Evolutionary conservation across 2,797 vertebrate species (phyloP).

Genomic region (Hyperoplus lanceolatus): DNA sequence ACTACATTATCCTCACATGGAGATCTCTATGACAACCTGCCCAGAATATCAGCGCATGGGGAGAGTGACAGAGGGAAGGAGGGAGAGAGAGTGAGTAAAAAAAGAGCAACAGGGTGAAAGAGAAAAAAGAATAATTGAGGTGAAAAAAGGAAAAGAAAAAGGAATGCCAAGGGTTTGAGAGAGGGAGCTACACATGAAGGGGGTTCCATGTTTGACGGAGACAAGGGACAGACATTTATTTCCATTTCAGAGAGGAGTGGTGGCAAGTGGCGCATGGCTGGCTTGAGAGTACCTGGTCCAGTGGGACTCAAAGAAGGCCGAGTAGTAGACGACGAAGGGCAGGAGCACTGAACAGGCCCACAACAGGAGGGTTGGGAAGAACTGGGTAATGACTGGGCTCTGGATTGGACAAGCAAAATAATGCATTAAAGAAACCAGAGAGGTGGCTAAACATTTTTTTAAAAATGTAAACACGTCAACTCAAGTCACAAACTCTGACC

Average conservation of each 20-base stretch:
- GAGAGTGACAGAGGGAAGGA: conserved; percentile 69
- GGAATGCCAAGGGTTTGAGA: conserved; percentile 37
- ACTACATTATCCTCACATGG: conserved; percentile 82
- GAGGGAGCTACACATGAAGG: conserved; percentile 29
- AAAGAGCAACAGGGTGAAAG: conserved; percentile 69
- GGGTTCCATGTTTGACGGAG: conserved; percentile 38
- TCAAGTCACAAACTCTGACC: conserved; percentile 80
- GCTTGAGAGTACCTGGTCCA: conserved; percentile 92
- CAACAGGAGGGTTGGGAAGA: conserved; percentile 94
- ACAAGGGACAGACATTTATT: conserved; percentile 33
- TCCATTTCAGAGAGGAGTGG: conserved; percentile 51
- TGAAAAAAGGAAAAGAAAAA: conserved; percentile 27
- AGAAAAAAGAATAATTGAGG: conserved; percentile 47
- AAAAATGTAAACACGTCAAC: neutral
- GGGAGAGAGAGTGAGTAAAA: conserved; percentile 68
- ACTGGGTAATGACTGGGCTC: conserved; percentile 96
- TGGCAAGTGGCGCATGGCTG: conserved; percentile 25
- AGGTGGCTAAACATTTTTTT: conserved; percentile 4
- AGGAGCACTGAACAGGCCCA: conserved; percentile 96
- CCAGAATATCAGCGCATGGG: conserved; percentile 76
- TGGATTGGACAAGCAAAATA: conserved; percentile 65
- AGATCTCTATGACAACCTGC: conserved; percentile 90
- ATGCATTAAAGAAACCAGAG: conserved; percentile 15
- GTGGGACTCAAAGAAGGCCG: conserved; percentile 94
- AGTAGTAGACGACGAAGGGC: conserved; percentile 97